phyloP scores from a whole-genome alignment of 2,888 invertebrate genomes.

The Agrochola litura region DNA sequence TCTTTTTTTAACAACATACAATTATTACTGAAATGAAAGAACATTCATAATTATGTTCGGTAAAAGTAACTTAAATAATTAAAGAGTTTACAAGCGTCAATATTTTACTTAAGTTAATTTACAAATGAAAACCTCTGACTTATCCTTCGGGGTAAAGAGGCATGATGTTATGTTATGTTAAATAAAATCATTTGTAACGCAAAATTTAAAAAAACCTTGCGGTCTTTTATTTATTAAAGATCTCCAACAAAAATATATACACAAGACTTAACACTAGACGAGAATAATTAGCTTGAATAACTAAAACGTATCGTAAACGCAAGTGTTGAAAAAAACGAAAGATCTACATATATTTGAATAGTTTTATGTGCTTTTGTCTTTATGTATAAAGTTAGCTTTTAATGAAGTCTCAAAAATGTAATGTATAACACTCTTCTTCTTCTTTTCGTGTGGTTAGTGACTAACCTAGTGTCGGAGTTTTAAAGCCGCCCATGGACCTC shows the following conservation, averaged over 20 bases:
- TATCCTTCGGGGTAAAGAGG: neutral
- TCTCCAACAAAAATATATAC: neutral
- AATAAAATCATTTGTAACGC: neutral
- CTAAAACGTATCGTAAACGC: neutral
- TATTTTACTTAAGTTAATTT: neutral
- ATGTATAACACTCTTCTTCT: neutral
- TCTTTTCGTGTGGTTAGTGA: too few relatives aligned
- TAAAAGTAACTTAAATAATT: neutral
- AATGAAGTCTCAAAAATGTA: neutral
- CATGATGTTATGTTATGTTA: neutral
- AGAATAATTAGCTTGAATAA: neutral
- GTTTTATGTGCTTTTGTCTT: neutral
- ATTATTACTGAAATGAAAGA: neutral
- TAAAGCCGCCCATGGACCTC: too few relatives aligned
- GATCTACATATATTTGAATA: neutral
- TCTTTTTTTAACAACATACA: neutral
- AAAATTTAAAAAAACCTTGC: neutral
- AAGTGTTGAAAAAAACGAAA: neutral
- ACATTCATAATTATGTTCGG: neutral
- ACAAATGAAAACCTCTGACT: neutral
- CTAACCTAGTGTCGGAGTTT: too few relatives aligned
- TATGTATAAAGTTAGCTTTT: neutral
- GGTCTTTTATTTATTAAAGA: neutral
- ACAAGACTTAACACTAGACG: neutral
- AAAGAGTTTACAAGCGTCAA: neutral